Evolutionary conservation across 2,888 invertebrate genomes (phyloP).

Genomic region (Eupithecia subfuscata): DNA sequence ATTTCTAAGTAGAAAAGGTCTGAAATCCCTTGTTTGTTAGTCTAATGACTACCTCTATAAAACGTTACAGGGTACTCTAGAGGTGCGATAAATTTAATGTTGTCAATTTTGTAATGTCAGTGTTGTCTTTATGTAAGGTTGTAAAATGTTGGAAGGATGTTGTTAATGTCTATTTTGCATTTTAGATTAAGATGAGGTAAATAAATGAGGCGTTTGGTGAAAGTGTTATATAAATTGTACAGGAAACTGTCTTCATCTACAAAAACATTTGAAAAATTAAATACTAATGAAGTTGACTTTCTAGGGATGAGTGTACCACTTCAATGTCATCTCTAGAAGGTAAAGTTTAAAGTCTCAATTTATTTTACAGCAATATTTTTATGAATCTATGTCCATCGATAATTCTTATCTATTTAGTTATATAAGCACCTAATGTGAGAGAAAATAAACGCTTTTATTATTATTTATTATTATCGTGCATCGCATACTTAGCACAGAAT

Average conservation of each 20-base stretch:
- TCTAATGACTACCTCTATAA: conserved; percentile 5
- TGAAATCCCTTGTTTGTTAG: not conserved
- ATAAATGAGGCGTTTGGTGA: not conserved
- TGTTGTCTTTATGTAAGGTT: conserved; percentile 25
- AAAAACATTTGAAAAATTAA: not conserved
- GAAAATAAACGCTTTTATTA: no score
- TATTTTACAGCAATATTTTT: not conserved
- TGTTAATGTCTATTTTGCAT: conserved; percentile 1
- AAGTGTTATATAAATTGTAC: not conserved
- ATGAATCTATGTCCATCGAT: not conserved
- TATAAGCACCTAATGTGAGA: no score
- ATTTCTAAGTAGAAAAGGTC: not conserved
- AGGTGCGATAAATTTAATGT: conserved; percentile 34
- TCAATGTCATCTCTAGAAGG: no score
- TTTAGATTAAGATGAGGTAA: not conserved
- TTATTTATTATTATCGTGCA: no score
- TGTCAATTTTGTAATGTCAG: conserved; percentile 31
- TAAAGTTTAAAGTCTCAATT: no score
- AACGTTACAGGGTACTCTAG: conserved; percentile 22
- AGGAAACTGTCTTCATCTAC: not conserved
- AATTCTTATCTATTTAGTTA: no score
- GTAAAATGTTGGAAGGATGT: conserved; percentile 18
- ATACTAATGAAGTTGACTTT: not conserved
- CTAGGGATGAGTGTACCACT: not conserved
- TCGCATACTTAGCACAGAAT: not conserved